These are phyloP conservation scores for Pseudococcus longispinus DNA, from an alignment of 2,888 invertebrate genomes.

Conservation along the genomic window DNA sequence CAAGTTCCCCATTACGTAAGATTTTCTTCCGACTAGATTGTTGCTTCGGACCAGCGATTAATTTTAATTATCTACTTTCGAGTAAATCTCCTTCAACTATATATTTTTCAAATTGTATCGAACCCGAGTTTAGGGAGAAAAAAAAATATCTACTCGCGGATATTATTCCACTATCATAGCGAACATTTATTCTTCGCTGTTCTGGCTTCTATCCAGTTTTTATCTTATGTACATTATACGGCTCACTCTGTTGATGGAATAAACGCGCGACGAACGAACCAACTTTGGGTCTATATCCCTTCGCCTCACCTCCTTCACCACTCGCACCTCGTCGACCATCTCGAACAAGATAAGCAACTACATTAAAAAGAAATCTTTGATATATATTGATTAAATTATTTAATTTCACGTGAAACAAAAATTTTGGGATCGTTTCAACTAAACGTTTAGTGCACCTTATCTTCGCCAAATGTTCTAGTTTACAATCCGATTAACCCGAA, in stretches of 20 bases:
- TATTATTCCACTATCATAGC: slow-evolving; percentile 1
- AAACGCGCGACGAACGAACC: neutral
- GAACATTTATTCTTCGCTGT: slow-evolving; percentile 30
- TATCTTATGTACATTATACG: neutral
- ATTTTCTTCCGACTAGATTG: neutral
- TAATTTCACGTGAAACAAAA: slow-evolving; percentile 36
- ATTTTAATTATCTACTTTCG: slow-evolving; percentile 41
- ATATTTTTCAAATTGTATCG: slow-evolving; percentile 11
- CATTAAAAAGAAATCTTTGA: slow-evolving; percentile 36
- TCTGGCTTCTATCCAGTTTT: slow-evolving; percentile 17
- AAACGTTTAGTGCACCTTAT: neutral
- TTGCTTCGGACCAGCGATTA: slow-evolving; percentile 6
- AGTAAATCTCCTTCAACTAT: neutral
- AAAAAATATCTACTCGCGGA: neutral
- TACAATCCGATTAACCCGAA: slow-evolving; percentile 27
- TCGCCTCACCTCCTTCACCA: neutral
- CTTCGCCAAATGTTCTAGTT: slow-evolving; percentile 15
- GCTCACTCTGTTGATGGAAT: neutral
- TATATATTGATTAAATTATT: slow-evolving; percentile 39
- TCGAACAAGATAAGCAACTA: slow-evolving; percentile 31
- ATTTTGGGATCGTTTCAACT: slow-evolving; percentile 35
- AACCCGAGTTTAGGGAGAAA: neutral
- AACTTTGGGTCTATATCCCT: neutral
- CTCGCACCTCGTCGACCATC: neutral
- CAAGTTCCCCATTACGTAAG: neutral